Base-by-base conservation (phyloP, 2,888 invertebrate genomes). In the Tinea trinotella region DNA sequence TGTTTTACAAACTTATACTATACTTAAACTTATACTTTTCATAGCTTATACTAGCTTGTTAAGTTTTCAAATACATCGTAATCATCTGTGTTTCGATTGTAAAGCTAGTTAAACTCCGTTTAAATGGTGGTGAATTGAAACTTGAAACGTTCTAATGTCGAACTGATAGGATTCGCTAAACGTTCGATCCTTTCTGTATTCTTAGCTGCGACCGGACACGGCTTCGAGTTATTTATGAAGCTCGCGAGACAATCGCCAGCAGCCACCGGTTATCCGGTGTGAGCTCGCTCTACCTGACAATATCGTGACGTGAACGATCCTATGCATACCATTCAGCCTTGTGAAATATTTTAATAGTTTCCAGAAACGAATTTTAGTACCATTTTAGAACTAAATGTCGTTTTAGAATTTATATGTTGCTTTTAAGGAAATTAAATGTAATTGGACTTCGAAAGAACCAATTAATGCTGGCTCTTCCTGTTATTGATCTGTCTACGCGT, bases 211-310 rank as follows among this genome's bases (percentile, higher is more conserved):
- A 82, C 71, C 66, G 67, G 60, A 66, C 82, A 81, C 70, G 66
- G 67, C 60, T 65, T 71, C 73, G 73, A 71, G 82, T 85, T 81
- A 85, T 85, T 85, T 85, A 85, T 83, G 83, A 83, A 72, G 73
- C 74, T 68, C 69, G 75, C 73, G 73, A 80, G 77, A 84, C 84
- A 83, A 84, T 85, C 80, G 81, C 69, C 76, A 73, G 74, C 34
- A 22, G 76, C 70, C 69, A 76, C 73, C 68, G 79, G 74, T 79
- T 82, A 83, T 85, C 84, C 84, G 84, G 84, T 83, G 75, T 13
- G 12, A n/a, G 40, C 7, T 15, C 15, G 15, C 7, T 15, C 40
- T 40, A 40, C 40, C 40, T 40, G 79, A 81, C 82, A 79, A 81
- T 81, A 74, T 79, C 76, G 76, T 81, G 84, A 83, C 83, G 84